These are phyloP conservation scores for Dynastes hyllus DNA, from an alignment of 2,888 invertebrate genomes.

Conservation along the genomic window DNA sequence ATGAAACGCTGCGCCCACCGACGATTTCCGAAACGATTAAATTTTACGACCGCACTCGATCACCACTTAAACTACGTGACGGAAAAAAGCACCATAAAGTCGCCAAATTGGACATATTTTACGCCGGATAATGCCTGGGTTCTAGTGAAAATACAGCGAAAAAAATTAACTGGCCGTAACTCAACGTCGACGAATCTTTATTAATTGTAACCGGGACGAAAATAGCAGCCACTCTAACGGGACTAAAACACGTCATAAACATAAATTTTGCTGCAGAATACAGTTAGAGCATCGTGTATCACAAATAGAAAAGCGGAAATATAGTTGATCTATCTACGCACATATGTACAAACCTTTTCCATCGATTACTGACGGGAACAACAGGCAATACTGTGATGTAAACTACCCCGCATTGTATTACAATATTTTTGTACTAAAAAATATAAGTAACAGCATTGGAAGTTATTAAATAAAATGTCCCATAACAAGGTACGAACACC, in stretches of 20 bases:
- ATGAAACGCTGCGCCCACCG: background rate
- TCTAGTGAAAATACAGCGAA: background rate
- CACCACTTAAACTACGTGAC: slow-evolving; percentile 25
- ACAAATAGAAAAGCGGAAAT: no score
- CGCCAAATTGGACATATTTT: slow-evolving; percentile 38
- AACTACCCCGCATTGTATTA: no score
- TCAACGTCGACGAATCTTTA: slow-evolving; percentile 35
- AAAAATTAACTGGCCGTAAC: slow-evolving; percentile 28
- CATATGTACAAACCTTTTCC: no score
- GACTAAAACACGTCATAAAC: slow-evolving; percentile 17
- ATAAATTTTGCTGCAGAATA: background rate
- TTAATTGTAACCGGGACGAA: slow-evolving; percentile 29
- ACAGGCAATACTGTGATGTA: no score
- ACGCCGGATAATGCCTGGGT: background rate
- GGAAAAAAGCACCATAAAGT: slow-evolving; percentile 35
- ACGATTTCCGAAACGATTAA: slow-evolving; percentile 31
- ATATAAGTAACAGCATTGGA: no score
- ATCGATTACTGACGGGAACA: no score
- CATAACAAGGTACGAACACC: no score
- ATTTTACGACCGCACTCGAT: slow-evolving; percentile 29
- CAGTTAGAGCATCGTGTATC: no score
- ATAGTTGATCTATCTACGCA: no score
- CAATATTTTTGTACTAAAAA: no score
- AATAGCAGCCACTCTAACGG: slow-evolving; percentile 10
- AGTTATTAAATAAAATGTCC: no score